These are phyloP conservation scores for Edolisoma coerulescens DNA, from an alignment of 2,113 vertebrate species.

Conservation along the genomic window DNA sequence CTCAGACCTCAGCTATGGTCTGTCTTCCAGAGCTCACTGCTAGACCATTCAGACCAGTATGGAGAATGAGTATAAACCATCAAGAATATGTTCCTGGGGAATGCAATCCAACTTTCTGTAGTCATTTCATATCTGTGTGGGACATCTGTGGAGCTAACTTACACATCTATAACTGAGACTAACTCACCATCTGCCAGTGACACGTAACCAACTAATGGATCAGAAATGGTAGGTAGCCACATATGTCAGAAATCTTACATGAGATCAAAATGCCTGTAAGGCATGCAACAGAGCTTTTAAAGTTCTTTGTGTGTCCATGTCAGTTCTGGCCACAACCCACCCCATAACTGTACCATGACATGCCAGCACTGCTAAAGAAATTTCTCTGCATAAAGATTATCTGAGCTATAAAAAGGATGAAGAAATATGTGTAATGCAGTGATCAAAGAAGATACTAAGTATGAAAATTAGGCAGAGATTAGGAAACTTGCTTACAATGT, in stretches of 20 bases:
- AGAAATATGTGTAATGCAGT: background rate
- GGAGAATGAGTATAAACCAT: background rate
- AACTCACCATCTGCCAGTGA: background rate
- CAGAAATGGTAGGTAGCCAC: background rate
- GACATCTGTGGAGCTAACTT: background rate
- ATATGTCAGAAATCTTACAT: background rate
- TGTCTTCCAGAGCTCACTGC: background rate
- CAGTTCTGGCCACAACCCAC: background rate
- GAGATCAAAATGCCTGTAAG: background rate
- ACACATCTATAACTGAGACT: background rate
- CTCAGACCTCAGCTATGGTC: background rate
- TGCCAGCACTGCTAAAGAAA: background rate
- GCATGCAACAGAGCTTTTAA: background rate
- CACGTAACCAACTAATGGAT: background rate
- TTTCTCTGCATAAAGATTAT: background rate
- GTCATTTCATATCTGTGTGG: background rate
- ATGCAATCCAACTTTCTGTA: background rate
- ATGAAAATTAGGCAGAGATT: background rate
- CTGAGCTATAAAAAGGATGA: background rate
- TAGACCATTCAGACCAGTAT: background rate
- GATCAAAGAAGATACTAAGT: background rate
- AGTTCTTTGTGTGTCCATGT: background rate
- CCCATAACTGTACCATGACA: background rate
- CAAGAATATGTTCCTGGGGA: background rate
- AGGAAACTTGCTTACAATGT: background rate